These are phyloP conservation scores for Gymnobelideus leadbeateri DNA, from an alignment of 2,113 vertebrate species.

Conservation along the genomic window DNA sequence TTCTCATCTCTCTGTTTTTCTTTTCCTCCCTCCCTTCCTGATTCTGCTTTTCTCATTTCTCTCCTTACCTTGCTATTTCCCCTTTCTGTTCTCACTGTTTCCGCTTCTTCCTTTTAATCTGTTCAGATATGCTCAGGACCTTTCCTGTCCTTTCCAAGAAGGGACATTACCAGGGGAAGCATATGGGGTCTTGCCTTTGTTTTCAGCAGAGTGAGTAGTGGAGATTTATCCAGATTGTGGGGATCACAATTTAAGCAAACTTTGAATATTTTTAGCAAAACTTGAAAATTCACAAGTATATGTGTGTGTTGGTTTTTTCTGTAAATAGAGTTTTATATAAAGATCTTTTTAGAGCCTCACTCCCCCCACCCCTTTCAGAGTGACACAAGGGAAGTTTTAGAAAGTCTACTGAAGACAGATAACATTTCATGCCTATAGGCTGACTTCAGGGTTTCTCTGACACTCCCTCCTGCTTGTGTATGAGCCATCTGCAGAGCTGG, in stretches of 20 bases:
- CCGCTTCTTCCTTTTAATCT: background rate
- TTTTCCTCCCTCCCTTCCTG: background rate
- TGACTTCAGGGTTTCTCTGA: background rate
- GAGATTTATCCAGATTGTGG: conserved; percentile 15
- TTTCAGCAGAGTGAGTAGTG: background rate
- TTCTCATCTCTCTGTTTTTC: background rate
- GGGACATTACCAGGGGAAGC: background rate
- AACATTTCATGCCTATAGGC: conserved; percentile 1
- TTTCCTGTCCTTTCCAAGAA: background rate
- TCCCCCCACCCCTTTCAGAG: background rate
- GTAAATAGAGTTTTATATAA: conserved; percentile 10
- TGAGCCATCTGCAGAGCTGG: background rate
- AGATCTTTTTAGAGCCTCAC: background rate
- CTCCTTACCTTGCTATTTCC: background rate
- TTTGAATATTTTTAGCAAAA: conserved; percentile 15
- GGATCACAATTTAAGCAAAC: conserved; percentile 16
- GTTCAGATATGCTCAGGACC: background rate
- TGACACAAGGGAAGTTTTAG: background rate
- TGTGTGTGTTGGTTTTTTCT: background rate
- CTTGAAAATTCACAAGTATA: background rate
- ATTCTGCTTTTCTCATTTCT: background rate
- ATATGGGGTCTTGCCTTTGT: background rate
- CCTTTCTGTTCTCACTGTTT: background rate
- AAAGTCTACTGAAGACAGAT: conserved; percentile 6
- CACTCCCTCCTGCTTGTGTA: background rate